phyloP scores from a whole-genome alignment of 2,113 vertebrate genomes.

The Trematomus loennbergii region DNA sequence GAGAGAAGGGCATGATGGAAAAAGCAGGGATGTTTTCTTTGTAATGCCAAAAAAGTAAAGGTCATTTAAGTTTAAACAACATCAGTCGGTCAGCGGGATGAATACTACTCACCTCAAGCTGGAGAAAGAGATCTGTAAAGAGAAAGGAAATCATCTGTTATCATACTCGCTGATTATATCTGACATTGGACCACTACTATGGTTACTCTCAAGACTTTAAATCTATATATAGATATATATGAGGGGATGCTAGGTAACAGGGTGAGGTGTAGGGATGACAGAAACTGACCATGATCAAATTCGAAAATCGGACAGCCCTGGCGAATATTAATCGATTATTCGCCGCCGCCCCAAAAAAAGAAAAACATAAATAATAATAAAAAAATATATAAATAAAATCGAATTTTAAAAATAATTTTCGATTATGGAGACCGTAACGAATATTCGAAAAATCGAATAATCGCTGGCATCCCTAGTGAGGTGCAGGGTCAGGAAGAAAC shows the following conservation, averaged over 20 bases:
- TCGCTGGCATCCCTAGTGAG: too few species aligned
- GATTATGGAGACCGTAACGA: too few species aligned
- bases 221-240: too few species aligned
- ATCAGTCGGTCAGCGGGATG: not conserved
- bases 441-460: too few species aligned
- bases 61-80: not conserved
- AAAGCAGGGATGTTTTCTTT: not conserved
- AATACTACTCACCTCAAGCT: constrained; percentile 91
- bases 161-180: not conserved
- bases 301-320: too few species aligned
- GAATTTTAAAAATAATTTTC: too few species aligned
- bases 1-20: not conserved
- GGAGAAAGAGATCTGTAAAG: constrained; percentile 93
- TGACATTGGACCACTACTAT: not conserved
- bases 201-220: not conserved
- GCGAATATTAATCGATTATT: too few species aligned
- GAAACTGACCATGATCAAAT: too few species aligned
- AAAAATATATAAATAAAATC: too few species aligned
- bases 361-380: too few species aligned
- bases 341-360: too few species aligned
- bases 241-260: not conserved
- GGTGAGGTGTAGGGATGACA: not conserved
- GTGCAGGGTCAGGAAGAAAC: not conserved
- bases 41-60: not conserved
- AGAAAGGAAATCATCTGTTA: constrained; percentile 60